Evolutionary conservation across 2,113 vertebrate species (phyloP).

Genomic region (Paradisaea rubra): DNA sequence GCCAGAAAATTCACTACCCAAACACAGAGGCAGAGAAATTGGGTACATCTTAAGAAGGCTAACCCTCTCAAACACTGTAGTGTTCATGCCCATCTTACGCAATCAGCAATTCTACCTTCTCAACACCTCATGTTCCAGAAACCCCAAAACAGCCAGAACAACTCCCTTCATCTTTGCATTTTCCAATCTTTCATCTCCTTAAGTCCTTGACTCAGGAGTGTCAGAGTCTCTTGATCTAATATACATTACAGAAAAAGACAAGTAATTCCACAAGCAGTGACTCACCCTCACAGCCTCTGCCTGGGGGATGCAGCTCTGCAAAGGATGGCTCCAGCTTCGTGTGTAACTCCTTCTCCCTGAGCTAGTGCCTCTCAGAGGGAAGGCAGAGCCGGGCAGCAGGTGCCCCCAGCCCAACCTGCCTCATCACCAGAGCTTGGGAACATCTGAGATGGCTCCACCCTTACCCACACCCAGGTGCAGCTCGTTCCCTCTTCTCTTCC

Average conservation of each 20-base stretch:
- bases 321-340: fast-evolving
- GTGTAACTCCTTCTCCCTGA: fast-evolving
- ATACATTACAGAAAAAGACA: background rate
- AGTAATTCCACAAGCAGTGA: background rate
- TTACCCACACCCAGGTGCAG: background rate
- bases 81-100: fast-evolving
- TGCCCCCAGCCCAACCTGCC: fast-evolving
- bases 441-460: background rate
- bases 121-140: background rate
- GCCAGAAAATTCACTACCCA: background rate
- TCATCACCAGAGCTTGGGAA: background rate
- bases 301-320: fast-evolving
- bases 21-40: background rate
- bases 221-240: background rate
- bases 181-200: background rate
- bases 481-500: background rate
- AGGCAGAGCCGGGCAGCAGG: fast-evolving
- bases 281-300: background rate
- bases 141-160: background rate
- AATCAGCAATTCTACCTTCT: background rate
- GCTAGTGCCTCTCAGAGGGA: fast-evolving
- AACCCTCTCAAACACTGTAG: background rate
- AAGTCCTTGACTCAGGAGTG: background rate
- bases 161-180: background rate
- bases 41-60: fast-evolving